phyloP scores from a whole-genome alignment of 30 jellyfish, hydroid and myxozoan genomes.

The Cassiopea xamachana region DNA sequence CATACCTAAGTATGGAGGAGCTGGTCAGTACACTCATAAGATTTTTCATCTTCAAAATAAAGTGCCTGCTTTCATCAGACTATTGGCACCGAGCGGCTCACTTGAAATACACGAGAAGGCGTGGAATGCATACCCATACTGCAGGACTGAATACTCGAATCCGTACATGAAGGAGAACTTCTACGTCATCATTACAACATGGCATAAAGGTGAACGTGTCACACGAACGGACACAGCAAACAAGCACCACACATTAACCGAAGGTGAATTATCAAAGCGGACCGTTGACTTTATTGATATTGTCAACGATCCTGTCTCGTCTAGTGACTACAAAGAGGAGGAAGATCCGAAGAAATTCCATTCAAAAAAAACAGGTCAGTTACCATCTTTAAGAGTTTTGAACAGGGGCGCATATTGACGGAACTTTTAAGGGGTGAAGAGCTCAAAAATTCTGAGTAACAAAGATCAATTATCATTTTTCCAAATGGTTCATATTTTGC shows the following conservation, averaged over 20 bases:
- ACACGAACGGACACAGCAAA: conserved; percentile 62
- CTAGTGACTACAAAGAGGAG: conserved; percentile 81
- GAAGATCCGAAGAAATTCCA: conserved; percentile 93
- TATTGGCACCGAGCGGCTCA: conserved; percentile 93
- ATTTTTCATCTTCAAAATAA: conserved; percentile 71
- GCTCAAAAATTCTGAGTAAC: too few relatives aligned
- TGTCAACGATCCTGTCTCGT: conserved; percentile 89
- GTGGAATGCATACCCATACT: conserved; percentile 98
- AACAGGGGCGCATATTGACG: too few relatives aligned
- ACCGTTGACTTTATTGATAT: conserved; percentile 76
- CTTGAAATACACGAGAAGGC: conserved; percentile 88
- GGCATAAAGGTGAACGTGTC: conserved; percentile 89
- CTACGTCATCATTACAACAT: conserved; percentile 76
- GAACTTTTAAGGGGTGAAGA: too few relatives aligned
- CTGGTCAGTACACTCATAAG: conserved; percentile 96
- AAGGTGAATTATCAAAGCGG: conserved; percentile 56
- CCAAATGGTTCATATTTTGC: too few relatives aligned
- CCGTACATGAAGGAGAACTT: conserved; percentile 88
- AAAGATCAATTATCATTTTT: too few relatives aligned
- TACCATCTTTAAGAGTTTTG: neutral
- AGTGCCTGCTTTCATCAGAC: conserved; percentile 84
- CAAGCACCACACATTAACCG: conserved; percentile 77
- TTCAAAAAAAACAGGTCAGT: conserved; percentile 84
- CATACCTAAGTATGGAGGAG: conserved; percentile 79
- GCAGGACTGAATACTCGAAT: conserved; percentile 91